Conservation (phyloP, 2,888 invertebrate species). For the Anoplius nigerrimus region DNA sequence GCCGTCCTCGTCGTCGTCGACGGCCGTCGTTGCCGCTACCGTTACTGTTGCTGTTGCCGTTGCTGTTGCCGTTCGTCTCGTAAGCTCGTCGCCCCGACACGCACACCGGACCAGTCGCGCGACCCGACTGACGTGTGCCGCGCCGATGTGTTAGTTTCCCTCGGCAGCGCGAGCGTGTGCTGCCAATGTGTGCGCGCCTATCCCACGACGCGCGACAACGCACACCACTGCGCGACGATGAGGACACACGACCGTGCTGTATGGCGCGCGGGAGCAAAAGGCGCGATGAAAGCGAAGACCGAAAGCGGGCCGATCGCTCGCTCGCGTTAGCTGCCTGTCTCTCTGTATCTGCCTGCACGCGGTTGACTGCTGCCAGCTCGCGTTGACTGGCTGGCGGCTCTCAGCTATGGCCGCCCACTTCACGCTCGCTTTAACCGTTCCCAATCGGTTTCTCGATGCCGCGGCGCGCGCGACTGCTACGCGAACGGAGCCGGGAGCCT, state of each 20-base stretch:
- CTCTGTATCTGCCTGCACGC: conserved; percentile 4
- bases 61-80: too few relatives aligned
- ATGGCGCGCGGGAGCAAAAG: conserved; percentile 26
- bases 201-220: background rate
- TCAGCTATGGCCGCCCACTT: conserved; percentile 38
- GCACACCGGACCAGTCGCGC: background rate
- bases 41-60: too few relatives aligned
- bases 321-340: background rate
- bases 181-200: conserved; percentile 3
- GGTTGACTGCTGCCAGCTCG: conserved; percentile 10
- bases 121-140: background rate
- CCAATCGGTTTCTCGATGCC: conserved; percentile 42
- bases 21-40: too few relatives aligned
- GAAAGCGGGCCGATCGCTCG: conserved; percentile 22
- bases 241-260: conserved; percentile 6
- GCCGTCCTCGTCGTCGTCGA: conserved; percentile 11
- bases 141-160: too few relatives aligned
- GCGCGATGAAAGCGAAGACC: conserved; percentile 25
- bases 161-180: too few relatives aligned
- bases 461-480: conserved; percentile 37
- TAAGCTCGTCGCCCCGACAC: too few relatives aligned
- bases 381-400: too few relatives aligned
- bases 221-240: background rate
- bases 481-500: conserved; percentile 34
- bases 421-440: conserved; percentile 40